phyloP scores from a whole-genome alignment of 2,113 vertebrate species.

The Regulus satrapa region DNA sequence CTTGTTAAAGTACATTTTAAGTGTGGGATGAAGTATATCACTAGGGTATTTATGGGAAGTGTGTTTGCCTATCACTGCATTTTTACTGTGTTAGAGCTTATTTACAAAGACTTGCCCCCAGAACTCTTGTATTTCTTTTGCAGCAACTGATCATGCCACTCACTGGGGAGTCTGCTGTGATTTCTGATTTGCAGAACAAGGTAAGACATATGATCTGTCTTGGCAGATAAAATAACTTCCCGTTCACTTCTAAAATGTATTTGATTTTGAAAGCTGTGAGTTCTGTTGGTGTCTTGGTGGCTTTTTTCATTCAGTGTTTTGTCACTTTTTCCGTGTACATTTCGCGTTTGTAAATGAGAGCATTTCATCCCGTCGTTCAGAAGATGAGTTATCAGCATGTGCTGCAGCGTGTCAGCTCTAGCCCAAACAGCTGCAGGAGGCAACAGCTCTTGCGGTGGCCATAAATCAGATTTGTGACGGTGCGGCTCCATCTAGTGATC shows the following conservation, averaged over 20 bases:
- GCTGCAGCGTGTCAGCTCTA: background rate
- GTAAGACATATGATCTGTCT: background rate
- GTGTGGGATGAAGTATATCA: background rate
- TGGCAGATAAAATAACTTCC: background rate
- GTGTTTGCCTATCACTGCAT: background rate
- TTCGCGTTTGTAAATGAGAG: background rate
- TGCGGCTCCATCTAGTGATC: constrained; percentile 55
- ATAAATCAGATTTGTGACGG: constrained; percentile 62
- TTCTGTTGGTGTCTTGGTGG: background rate
- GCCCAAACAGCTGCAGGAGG: background rate
- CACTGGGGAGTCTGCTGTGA: background rate
- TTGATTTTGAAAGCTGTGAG: background rate
- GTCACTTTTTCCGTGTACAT: background rate
- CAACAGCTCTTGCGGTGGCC: background rate
- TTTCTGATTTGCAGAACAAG: constrained; percentile 8
- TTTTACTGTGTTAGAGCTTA: background rate
- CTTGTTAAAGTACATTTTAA: background rate
- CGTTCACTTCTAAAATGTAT: background rate
- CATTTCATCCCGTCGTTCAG: background rate
- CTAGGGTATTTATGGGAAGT: background rate
- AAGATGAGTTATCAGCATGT: background rate
- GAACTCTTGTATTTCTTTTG: background rate
- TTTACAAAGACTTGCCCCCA: background rate
- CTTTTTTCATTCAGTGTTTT: background rate
- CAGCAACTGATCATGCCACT: background rate